Evolutionary conservation across 2,797 vertebrate species (phyloP).

Genomic region (Moxostoma hubbsi): DNA sequence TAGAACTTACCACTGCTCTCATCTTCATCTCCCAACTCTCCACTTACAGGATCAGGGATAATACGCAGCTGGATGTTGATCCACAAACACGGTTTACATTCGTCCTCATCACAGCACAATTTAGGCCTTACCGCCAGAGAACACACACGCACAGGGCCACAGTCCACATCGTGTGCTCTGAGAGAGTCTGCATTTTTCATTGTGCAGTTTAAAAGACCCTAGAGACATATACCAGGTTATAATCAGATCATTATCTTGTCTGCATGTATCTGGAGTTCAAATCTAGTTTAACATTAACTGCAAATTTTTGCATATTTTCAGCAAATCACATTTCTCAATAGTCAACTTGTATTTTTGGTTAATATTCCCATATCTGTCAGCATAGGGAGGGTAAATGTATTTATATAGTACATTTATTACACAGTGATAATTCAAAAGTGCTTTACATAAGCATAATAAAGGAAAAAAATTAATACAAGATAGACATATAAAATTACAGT

Average conservation of each 20-base stretch:
- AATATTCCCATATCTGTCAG: too few species aligned
- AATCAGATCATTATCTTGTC: not conserved
- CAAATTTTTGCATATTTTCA: too few species aligned
- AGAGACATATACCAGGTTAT: not conserved
- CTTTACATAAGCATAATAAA: too few species aligned
- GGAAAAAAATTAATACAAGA: too few species aligned
- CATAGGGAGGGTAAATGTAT: too few species aligned
- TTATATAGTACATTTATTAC: too few species aligned
- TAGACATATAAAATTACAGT: too few species aligned
- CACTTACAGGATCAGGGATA: not conserved
- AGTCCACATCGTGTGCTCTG: not conserved
- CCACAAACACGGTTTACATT: conserved; percentile 80
- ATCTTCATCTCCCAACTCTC: conserved; percentile 48
- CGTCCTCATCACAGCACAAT: conserved; percentile 68
- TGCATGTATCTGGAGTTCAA: not conserved
- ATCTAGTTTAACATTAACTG: too few species aligned
- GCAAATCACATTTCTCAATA: too few species aligned
- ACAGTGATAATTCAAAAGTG: too few species aligned
- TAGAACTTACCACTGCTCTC: conserved; percentile 38
- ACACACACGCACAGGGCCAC: conserved; percentile 44
- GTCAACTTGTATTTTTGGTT: too few species aligned
- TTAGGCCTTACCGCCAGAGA: conserved; percentile 69
- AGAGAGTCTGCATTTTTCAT: conserved; percentile 34
- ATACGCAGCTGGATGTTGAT: conserved; percentile 69
- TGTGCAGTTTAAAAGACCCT: conserved; percentile 70